Evolutionary conservation across 2,113 vertebrate genomes (phyloP).

Genomic region (Oryzias melastigma): DNA sequence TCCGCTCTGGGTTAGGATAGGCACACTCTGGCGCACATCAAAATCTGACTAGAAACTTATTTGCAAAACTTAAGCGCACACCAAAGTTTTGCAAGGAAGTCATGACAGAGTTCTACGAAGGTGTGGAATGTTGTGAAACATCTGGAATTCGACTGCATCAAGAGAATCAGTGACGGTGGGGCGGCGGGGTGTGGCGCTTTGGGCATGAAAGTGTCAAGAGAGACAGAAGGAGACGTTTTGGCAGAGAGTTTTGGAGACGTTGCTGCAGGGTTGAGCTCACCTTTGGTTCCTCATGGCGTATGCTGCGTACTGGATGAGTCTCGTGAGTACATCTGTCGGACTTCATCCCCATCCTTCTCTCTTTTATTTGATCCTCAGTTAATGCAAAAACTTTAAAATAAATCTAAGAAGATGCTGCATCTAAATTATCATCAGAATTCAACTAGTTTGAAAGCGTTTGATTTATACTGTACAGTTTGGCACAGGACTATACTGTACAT

Average conservation of each 20-base stretch:
- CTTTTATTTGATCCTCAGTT: neutral
- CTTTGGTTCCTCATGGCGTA: conserved; percentile 68
- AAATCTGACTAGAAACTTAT: no score
- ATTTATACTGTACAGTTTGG: conserved; percentile 6
- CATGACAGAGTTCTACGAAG: neutral
- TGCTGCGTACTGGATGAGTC: conserved; percentile 60
- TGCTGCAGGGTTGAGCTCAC: neutral
- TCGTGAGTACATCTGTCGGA: conserved; percentile 62
- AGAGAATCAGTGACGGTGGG: no score
- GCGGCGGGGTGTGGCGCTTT: conserved; percentile 55
- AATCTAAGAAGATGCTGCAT: neutral
- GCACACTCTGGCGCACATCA: no score
- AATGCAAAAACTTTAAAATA: neutral
- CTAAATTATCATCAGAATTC: neutral
- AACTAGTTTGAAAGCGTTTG: neutral
- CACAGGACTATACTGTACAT: neutral
- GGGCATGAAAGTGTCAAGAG: neutral
- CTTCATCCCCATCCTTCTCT: neutral
- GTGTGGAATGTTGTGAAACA: conserved; percentile 1
- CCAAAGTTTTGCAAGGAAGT: no score
- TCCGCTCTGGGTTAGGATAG: no score
- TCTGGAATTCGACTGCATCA: neutral
- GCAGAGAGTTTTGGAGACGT: conserved; percentile 4
- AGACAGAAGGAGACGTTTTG: neutral
- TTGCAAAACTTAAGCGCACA: neutral